Evolutionary conservation across 2,113 vertebrate species (phyloP).

Genomic region (Rhipidura dahli): DNA sequence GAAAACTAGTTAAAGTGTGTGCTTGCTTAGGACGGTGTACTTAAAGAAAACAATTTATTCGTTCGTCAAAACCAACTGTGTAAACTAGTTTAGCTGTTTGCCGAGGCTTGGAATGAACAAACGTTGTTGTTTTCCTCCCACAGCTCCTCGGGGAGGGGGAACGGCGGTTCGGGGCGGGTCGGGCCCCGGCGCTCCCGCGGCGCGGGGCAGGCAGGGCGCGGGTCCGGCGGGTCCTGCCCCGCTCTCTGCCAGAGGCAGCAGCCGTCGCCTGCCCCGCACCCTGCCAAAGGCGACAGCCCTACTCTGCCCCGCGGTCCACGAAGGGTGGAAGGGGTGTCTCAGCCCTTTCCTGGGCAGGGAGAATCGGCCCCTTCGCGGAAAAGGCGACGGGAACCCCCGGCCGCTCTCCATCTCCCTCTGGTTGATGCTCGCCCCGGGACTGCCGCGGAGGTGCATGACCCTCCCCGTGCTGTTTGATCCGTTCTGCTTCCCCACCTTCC

Average conservation of each 20-base stretch:
- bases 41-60: constrained; percentile 67
- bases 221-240: neutral
- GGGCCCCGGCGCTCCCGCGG: neutral
- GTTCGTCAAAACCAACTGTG: constrained; percentile 55
- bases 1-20: constrained; percentile 68
- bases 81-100: constrained; percentile 72
- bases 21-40: constrained; percentile 66
- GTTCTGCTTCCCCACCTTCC: neutral
- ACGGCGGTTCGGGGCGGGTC: neutral
- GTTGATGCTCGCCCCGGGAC: neutral
- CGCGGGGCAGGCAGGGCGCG: neutral
- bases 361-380: neutral
- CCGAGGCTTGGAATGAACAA: constrained; percentile 60
- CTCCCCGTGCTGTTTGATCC: constrained; percentile 1
- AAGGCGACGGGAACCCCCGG: neutral
- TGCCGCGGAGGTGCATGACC: neutral
- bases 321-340: too few species aligned
- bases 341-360: neutral
- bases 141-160: neutral
- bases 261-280: neutral
- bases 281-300: neutral
- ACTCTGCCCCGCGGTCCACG: neutral
- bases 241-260: neutral
- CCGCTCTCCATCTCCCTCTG: neutral
- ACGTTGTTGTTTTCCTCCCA: constrained; percentile 21